These are phyloP conservation scores for Drosophila neocordata DNA, from an alignment of 1,140 invertebrate genomes.

Conservation along the genomic window DNA sequence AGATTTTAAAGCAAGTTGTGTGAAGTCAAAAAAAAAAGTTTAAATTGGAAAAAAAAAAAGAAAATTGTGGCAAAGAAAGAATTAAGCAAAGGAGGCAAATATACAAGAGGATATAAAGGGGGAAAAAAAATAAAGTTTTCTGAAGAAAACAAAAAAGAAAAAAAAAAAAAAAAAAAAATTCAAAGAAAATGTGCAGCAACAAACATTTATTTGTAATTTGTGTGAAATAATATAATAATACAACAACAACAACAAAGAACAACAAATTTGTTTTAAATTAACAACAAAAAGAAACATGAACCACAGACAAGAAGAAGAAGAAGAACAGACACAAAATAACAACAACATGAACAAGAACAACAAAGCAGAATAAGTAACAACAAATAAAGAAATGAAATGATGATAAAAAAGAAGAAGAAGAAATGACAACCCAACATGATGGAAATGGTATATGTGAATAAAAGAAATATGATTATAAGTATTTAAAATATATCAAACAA, in stretches of 20 bases:
- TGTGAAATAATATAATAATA: slow-evolving; percentile 30
- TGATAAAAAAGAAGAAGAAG: slow-evolving; percentile 12
- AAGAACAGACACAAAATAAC: slow-evolving; percentile 1
- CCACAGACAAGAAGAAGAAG: no score
- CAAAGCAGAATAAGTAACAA: neutral
- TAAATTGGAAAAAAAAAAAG: slow-evolving; percentile 31
- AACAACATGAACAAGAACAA: neutral
- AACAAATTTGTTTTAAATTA: slow-evolving; percentile 40
- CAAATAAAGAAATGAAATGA: slow-evolving; percentile 2
- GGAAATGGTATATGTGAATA: slow-evolving; percentile 73
- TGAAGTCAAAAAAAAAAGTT: slow-evolving; percentile 48
- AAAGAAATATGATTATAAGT: slow-evolving; percentile 74
- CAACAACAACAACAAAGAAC: neutral
- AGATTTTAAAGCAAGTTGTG: slow-evolving; percentile 39
- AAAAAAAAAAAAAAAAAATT: slow-evolving; percentile 30
- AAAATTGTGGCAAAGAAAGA: slow-evolving; percentile 17
- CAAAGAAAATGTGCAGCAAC: neutral
- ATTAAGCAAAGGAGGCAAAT: neutral
- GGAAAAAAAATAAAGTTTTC: no score
- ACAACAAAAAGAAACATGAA: no score
- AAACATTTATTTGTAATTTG: slow-evolving; percentile 9
- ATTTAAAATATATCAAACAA: slow-evolving; percentile 79
- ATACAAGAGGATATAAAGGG: no score
- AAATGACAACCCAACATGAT: slow-evolving; percentile 30
- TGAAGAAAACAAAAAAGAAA: slow-evolving; percentile 23